Conservation (phyloP, 2,797 vertebrate species). For the Apodemus agrarius region DNA sequence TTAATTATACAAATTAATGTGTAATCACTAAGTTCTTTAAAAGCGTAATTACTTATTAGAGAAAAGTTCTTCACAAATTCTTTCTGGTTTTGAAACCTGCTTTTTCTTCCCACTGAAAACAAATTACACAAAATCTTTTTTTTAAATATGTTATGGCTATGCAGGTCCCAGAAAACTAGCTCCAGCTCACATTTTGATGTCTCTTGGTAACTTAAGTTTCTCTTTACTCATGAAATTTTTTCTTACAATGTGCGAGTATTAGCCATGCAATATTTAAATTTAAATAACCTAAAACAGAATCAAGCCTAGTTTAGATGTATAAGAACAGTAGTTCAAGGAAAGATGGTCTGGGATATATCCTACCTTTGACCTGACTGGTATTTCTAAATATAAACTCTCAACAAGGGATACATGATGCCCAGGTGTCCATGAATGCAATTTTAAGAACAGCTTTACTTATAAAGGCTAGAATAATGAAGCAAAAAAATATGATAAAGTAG, state of each 20-base stretch:
- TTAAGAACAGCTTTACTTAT: constrained; percentile 38
- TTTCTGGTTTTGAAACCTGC: constrained; percentile 8
- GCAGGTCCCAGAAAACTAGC: neutral
- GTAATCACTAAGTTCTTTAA: neutral
- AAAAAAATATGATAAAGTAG: constrained; percentile 6
- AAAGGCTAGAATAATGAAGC: neutral
- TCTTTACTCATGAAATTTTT: constrained; percentile 27
- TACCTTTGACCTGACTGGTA: constrained; percentile 21
- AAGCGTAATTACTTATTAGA: constrained; percentile 59
- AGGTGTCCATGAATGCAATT: neutral
- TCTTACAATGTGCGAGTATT: neutral
- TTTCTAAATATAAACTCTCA: constrained; percentile 46
- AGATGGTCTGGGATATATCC: neutral
- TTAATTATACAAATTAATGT: constrained; percentile 12
- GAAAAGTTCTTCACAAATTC: neutral
- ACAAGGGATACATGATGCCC: constrained; percentile 10
- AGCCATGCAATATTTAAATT: neutral
- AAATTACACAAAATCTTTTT: neutral
- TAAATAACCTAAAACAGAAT: constrained; percentile 27
- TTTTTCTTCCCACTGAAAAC: constrained; percentile 40
- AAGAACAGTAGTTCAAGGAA: constrained; percentile 46
- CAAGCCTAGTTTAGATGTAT: constrained; percentile 11
- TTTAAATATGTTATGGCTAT: neutral
- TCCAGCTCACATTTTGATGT: neutral
- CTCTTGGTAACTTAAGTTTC: neutral